Evolutionary conservation across 2,113 vertebrate genomes (phyloP), one percentile per base, ranked within the genome.

Genomic region (Phaethon lepturus): DNA sequence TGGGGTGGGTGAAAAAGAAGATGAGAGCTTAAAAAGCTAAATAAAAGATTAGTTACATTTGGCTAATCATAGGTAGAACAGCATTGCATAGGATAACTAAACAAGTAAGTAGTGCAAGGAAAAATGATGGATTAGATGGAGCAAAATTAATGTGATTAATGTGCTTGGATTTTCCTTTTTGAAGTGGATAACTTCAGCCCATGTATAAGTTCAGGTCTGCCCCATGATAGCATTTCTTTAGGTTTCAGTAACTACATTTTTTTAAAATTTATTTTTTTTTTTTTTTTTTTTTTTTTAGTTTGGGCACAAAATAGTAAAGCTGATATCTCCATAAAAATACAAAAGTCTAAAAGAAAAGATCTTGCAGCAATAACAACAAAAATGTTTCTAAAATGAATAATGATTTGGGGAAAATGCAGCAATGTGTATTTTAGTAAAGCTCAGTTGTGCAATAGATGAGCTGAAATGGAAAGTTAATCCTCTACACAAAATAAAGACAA

Each of bases 401-500:
- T 94, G 88, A 90, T 95, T 88, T 73, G 73, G 68, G 73, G 85
- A 73, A 91, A 96, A 93, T 75, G 50, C 86, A 88, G 84, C 88
- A 88, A 85, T 95, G 89, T 79, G 89, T 96, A 78, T 95, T 98
- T 97, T 91, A 23, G 86, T 93, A 95, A 93, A 94, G 95, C 79
- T 94, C 84, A 89, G 25, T 98, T 98, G 93, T 95, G 93, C 97
- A 98, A 98, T 91, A 92, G 92, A 95, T 87, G 94, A 96, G 76
- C 86, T 96, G 95, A 98, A 96, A 96, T 98, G 97, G 97, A 97
- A 98, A 98, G 95, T 98, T 98, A 96, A 97, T 98, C 95, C 98
- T 97, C 90, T 76, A 68, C 83, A 55, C 73, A 97, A 97, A 98
- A 97, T 92, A 95, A 97, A 98, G 96, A 84, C 52, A 87, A 81